Base-by-base conservation (phyloP, 23 tunicate species). In the Botrylloides violaceus region DNA sequence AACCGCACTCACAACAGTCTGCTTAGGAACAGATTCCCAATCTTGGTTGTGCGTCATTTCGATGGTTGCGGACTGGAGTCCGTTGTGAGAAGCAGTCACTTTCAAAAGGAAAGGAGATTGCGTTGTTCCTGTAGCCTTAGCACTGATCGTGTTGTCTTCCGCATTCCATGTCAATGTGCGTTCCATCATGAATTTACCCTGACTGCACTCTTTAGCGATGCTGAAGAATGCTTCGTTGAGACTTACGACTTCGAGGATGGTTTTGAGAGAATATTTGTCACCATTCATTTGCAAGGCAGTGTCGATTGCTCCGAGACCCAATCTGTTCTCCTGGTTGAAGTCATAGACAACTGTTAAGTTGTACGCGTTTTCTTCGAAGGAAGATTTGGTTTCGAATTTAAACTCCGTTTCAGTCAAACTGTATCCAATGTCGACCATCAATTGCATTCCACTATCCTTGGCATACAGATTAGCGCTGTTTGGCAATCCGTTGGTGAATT, bases 1-100 rank as follows among this genome's bases (percentile, higher is more conserved):
- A 43, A 15, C 15, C 53, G 15, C 53, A 7, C 12, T 7, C 9
- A 63, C 35, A 31, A 22, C 36, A 9, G 29, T 27, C 6, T 63
- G 70, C 9, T 63, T 25, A 3, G 70, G 70, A 33, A 63, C 20
- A 15, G 33, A 4, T 58, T 58, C 62, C 36, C 70, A 63, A 31
- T 63, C 70, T 31, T 63, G 70, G 70, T 63, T 31, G 36, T 63
- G 70, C 33, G 26, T 31, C 70, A 63, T 63, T 63, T 9, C 70
- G 33, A 63, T 29, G 4, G 12, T 63, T 3, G 70, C 70, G 6
- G 70, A 7, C 33, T 33, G 20, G 35, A 9, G 7, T 25, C 70
- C 70, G 29, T 58, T 9, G 33, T 63, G 36, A 63, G 35, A 27
- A 3, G 70, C 35, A 3, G 70, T 27, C 20, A 63, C 33, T 63